Percentiles rank a stretch among this genome's conserved stretches.
Evolutionary conservation across 2,113 vertebrate species (phyloP).

Genomic region (Numenius arquata): DNA sequence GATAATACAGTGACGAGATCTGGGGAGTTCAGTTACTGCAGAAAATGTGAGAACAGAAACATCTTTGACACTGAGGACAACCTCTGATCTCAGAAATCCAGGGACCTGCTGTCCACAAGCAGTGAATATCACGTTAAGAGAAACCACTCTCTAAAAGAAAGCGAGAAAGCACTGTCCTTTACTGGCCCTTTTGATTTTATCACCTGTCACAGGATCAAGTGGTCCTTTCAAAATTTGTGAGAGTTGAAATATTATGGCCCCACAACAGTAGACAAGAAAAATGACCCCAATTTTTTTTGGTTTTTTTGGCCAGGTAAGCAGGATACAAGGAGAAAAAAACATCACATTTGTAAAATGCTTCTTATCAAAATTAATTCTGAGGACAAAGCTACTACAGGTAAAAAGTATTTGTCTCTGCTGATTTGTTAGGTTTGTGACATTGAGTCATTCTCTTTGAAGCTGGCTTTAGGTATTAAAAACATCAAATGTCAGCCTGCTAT

Average conservation of each 20-base stretch:
- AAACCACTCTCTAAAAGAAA: neutral
- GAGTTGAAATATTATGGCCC: neutral
- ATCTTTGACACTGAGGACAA: neutral
- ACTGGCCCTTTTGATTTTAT: conserved; percentile 35
- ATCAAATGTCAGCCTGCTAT: neutral
- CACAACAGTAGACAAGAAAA: conserved; percentile 5
- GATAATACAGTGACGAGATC: neutral
- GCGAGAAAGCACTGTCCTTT: neutral
- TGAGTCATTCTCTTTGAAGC: neutral
- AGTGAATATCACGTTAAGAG: neutral
- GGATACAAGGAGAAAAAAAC: neutral
- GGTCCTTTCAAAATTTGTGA: conserved; percentile 55
- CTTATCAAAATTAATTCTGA: neutral
- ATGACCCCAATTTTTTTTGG: neutral
- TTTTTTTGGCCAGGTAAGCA: neutral
- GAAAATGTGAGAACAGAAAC: neutral
- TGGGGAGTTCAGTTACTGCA: neutral
- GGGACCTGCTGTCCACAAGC: neutral
- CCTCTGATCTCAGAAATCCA: conserved; percentile 32
- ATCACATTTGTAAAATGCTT: neutral
- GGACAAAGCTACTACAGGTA: neutral
- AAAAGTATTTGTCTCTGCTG: neutral
- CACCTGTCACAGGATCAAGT: conserved; percentile 52
- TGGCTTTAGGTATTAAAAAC: neutral
- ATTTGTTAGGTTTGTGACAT: neutral